phyloP scores from a whole-genome alignment of 2,888 invertebrate genomes.

The Chaetogeoica ovagalla region DNA sequence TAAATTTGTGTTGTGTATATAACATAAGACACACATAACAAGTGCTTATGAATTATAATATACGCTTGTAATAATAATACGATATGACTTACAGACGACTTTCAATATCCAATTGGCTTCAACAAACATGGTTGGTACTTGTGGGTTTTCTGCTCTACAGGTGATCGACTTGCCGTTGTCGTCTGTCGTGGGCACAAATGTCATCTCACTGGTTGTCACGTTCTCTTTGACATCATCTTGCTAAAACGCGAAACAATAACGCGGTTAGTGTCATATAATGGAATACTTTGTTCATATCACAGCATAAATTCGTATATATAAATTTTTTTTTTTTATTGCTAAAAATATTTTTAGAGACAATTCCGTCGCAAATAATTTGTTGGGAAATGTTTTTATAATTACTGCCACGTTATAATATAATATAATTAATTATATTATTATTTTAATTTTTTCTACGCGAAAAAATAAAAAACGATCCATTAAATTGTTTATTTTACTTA shows the following conservation, averaged over 20 bases:
- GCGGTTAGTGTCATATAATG: neutral
- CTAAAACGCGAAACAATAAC: conserved; percentile 13
- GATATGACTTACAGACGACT: conserved; percentile 81
- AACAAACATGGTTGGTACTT: conserved; percentile 78
- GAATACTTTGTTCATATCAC: neutral
- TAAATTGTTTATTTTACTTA: too few species aligned
- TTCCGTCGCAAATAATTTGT: too few species aligned
- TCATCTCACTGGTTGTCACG: conserved; percentile 81
- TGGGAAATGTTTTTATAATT: too few species aligned
- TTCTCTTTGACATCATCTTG: conserved; percentile 66
- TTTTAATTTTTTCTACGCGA: too few species aligned
- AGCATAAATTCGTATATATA: too few species aligned
- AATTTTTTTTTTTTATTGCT: too few species aligned
- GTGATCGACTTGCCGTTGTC: conserved; percentile 87
- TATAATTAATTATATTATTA: too few species aligned
- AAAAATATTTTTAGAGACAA: too few species aligned
- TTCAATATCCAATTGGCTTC: conserved; percentile 86
- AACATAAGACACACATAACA: too few species aligned
- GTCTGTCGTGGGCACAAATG: conserved; percentile 84
- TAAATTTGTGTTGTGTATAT: too few species aligned
- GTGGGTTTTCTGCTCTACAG: conserved; percentile 88
- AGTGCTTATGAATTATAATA: neutral
- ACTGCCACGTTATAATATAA: too few species aligned
- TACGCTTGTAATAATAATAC: neutral
- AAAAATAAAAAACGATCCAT: too few species aligned